Evolutionary conservation across 35 echinoderm and acorn worm species (phyloP).

Genomic region (Amphiura filiformis): DNA sequence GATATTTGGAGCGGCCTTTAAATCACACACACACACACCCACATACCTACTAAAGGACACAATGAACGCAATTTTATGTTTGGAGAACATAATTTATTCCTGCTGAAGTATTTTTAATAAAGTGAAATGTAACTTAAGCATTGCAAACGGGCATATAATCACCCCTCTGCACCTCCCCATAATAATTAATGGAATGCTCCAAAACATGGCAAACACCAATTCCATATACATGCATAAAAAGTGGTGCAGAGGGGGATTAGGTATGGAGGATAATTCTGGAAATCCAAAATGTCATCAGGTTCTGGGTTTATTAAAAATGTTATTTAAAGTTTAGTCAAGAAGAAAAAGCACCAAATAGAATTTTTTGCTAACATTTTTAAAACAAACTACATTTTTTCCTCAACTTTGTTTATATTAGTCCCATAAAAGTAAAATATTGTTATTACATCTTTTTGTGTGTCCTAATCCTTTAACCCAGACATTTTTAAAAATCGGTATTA

Average conservation of each 20-base stretch:
- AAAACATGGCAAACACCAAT: background rate
- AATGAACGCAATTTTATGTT: too few species aligned
- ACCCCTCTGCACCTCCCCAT: background rate
- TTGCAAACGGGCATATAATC: constrained; percentile 6
- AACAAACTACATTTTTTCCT: background rate
- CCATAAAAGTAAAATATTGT: background rate
- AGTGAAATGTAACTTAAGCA: background rate
- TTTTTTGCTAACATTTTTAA: background rate
- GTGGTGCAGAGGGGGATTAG: background rate
- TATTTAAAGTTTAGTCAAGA: background rate
- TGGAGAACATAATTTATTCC: background rate
- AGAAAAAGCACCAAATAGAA: background rate
- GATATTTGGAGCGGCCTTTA: too few species aligned
- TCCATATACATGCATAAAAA: background rate
- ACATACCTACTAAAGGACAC: too few species aligned
- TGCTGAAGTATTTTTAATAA: background rate
- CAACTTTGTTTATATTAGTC: background rate
- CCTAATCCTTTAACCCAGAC: background rate
- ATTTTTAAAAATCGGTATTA: background rate
- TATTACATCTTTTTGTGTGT: too few species aligned
- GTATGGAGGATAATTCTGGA: background rate
- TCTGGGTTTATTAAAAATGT: background rate
- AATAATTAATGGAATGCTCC: background rate
- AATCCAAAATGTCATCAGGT: background rate
- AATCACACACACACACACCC: too few species aligned